phyloP scores from a whole-genome alignment of 2,797 vertebrate species.

The Zalophus californianus region DNA sequence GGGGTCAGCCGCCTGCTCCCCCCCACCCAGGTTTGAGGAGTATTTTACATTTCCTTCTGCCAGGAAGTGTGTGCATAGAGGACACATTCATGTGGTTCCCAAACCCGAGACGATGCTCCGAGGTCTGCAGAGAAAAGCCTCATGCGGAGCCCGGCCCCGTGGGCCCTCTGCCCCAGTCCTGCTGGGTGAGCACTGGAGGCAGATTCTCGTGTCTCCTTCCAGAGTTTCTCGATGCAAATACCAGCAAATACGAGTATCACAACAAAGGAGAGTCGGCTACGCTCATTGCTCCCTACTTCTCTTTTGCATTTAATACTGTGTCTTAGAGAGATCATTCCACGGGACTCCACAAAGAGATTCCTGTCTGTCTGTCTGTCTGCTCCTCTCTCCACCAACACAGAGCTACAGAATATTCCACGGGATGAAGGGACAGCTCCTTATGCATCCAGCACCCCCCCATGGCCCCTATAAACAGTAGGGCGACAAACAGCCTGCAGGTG shows the following conservation, averaged over 20 bases:
- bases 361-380: neutral
- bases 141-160: rapidly evolving
- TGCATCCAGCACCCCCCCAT: neutral
- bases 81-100: neutral
- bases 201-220: neutral
- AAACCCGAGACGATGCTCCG: rapidly evolving
- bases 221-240: neutral
- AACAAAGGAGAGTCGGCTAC: too few species aligned
- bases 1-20: neutral
- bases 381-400: neutral
- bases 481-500: too few species aligned
- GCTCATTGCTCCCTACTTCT: rapidly evolving
- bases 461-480: neutral
- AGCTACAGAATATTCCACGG: neutral
- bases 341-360: neutral
- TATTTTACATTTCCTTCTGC: neutral
- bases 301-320: too few species aligned
- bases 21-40: neutral
- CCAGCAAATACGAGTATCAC: neutral
- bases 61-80: neutral
- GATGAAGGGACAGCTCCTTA: neutral
- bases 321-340: neutral
- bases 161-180: neutral
- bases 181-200: neutral
- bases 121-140: neutral